Percentiles rank a stretch among this genome's conserved stretches.
Evolutionary conservation across 2,113 vertebrate species (phyloP).

Genomic region (Cyprinodon tularosa): DNA sequence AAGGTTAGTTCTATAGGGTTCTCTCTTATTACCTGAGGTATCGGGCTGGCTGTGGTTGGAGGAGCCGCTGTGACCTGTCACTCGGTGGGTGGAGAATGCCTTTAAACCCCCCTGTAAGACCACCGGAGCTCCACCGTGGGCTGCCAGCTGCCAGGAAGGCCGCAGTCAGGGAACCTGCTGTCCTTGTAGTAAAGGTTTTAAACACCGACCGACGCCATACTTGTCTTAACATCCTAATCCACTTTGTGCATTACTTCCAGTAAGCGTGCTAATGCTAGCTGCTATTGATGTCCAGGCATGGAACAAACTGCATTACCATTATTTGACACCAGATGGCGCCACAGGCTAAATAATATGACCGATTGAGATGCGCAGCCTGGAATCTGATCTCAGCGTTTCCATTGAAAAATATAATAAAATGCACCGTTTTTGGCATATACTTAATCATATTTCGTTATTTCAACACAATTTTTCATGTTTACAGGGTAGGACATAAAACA

Average conservation of each 20-base stretch:
- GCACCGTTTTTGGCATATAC: too few species aligned
- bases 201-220: constrained; percentile 51
- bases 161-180: constrained; percentile 25
- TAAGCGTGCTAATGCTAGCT: constrained; percentile 13
- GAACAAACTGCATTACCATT: constrained; percentile 18
- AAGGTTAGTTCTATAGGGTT: neutral
- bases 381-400: too few species aligned
- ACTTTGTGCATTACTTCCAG: neutral
- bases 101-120: constrained; percentile 13
- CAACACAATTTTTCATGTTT: too few species aligned
- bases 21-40: constrained; percentile 68
- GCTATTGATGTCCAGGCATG: constrained; percentile 27
- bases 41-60: constrained; percentile 29
- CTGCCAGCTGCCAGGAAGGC: constrained; percentile 3
- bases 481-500: too few species aligned
- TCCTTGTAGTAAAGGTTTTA: constrained; percentile 31
- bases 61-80: constrained; percentile 14
- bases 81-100: constrained; percentile 23
- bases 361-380: too few species aligned
- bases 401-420: too few species aligned
- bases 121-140: neutral
- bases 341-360: neutral
- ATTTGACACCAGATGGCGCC: constrained; percentile 36
- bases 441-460: too few species aligned
- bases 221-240: constrained; percentile 73